Evolutionary conservation across 2,797 vertebrate species (phyloP).

Genomic region (Pogonophryne albipinna): DNA sequence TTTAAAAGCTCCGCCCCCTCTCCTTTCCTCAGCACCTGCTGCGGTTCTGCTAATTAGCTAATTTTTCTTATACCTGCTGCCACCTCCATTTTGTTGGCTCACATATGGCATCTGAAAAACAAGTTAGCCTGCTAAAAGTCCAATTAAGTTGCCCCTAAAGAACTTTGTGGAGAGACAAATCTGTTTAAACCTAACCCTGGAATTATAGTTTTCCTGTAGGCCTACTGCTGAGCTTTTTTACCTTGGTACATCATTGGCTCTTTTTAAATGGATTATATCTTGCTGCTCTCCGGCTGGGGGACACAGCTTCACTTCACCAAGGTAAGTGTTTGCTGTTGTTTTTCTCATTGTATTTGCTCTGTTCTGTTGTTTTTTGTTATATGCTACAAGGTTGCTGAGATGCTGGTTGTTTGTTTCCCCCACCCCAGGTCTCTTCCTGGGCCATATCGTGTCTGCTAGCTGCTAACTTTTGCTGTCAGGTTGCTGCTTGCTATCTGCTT

Average conservation of each 20-base stretch:
- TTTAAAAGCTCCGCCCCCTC: not conserved
- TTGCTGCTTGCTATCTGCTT: conserved; percentile 15
- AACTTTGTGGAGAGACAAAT: not conserved
- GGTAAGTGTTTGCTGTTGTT: conserved; percentile 21
- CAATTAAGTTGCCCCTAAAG: no score
- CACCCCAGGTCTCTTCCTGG: conserved; percentile 5
- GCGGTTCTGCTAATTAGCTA: not conserved
- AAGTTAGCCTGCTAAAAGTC: not conserved
- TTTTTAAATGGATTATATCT: conserved; percentile 4
- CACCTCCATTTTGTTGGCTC: not conserved
- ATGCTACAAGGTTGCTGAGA: conserved; percentile 5
- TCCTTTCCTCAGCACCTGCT: not conserved
- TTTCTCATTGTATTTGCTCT: conserved; percentile 9
- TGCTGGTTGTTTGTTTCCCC: conserved; percentile 33
- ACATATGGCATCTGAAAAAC: not conserved
- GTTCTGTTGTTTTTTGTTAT: conserved; percentile 27
- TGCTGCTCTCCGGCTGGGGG: conserved; percentile 5
- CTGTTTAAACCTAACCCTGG: not conserved
- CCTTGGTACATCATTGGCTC: not conserved
- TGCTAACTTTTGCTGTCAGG: conserved; percentile 19
- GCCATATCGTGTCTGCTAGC: conserved; percentile 7
- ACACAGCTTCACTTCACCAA: not conserved
- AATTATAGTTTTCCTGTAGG: not conserved
- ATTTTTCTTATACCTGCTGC: not conserved
- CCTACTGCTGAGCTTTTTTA: not conserved